Base-by-base conservation (phyloP, 2,113 vertebrate genomes). In the Pseudorasbora parva region DNA sequence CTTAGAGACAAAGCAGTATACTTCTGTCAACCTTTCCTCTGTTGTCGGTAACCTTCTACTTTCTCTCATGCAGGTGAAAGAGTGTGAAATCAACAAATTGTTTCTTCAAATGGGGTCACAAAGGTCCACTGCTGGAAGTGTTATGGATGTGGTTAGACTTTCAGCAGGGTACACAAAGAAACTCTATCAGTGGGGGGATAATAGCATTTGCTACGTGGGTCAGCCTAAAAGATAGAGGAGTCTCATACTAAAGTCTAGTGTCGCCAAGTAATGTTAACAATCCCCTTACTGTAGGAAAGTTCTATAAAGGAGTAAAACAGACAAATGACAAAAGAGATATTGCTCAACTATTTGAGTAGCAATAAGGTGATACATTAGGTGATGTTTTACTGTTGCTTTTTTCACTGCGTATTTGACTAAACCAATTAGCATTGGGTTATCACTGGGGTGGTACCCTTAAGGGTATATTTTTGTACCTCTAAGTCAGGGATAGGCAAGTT, bases 61-160 rank as follows among this genome's bases (percentile, higher is more conserved):
- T 71, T 71, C 37, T 71, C 33, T 10, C 68, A 49, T 49, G 47
- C 47, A 71, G 37, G 68, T 71, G 68, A 71, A 71, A 71, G 37
- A 71, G 21, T 71, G 37, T 45, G 68, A 71, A 21, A 71, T 71
- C 68, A 43, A 71, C 68, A 71, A 71, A 71, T 71, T 71, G 68
- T 71, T 71, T 43, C 68, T 71, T 71, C 68, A 71, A 71, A 71
- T 45, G 68, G 68, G 68, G 68, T 71, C 68, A 71, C 5, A 5
- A 71, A 71, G 68, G 37, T 71, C 37, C 41, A 5, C 68, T 23
- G 37, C 68, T 71, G 68, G 21, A 71, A 45, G 68, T 71, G 68
- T 71, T 45, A 71, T 45, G 37, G 68, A 71, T 71, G 68, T 71
- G 21, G 37, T 71, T 37, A 45, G 68, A 71, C 68, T 71, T 71